Base-by-base conservation (phyloP, 2,797 vertebrate genomes). In the Mormyrops attenuatus region DNA sequence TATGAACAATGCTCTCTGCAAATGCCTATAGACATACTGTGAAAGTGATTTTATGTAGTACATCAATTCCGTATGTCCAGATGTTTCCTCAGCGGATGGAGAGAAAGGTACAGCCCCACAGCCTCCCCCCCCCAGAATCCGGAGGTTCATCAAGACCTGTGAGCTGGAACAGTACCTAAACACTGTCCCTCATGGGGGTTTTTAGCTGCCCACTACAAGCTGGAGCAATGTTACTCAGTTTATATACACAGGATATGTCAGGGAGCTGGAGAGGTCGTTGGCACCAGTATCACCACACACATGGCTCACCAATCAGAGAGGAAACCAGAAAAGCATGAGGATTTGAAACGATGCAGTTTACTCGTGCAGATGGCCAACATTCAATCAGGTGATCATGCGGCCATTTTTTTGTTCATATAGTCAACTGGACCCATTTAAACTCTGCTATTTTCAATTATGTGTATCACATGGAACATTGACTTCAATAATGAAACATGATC, bases 51-150 rank as follows among this genome's bases (percentile, higher is more conserved):
- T 80, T 8, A 80, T 44, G 17, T n/a, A 41, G 3, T n/a, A 44
- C 17, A 44, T 44, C 73, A 44, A 80, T 44, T n/a, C 34, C 20
- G 73, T n/a, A 44, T 44, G 73, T 44, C 73, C 95, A 96, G 95
- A 96, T 96, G 96, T 95, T 96, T 96, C 96, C 96, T 95, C 91
- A 94, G 91, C 89, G 93, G 95, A 96, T 96, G 93, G 95, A 95
- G 94, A 93, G 90, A 93, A 86, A 91, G 94, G 94, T 89, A 84
- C 93, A 92, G 92, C 90, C 88, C 73, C 89, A 80, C 38, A 80
- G n/a, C 66, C 30, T 0, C 26, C 2, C 50, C 6, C 89, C 86
- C 89, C 90, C 85, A 0, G 90, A 86, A 22, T 66, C 49, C 49
- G 69, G 88, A 82, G 44, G 17, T 53, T 87, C 17, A 41, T 87